phyloP scores from a whole-genome alignment of 37 sponge, comb jelly and placozoan species.

The Bolinopsis microptera region DNA sequence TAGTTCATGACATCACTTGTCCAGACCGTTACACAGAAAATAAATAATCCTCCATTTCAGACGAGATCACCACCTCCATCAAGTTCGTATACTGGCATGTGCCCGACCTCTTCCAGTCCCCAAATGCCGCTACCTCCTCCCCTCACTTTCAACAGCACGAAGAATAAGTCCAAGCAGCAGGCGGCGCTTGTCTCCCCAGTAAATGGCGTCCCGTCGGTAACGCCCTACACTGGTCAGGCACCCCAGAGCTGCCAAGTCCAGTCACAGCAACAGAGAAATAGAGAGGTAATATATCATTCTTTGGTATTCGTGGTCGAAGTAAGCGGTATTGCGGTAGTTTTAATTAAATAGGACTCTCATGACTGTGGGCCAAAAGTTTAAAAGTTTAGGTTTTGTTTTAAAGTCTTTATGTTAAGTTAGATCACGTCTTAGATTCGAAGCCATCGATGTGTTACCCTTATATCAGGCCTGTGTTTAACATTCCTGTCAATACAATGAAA shows the following conservation, averaged over 20 bases:
- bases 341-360: not conserved
- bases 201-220: conserved; percentile 6
- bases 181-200: not conserved
- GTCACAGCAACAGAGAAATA: conserved; percentile 9
- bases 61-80: not conserved
- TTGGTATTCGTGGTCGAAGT: too few species aligned
- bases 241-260: conserved; percentile 17
- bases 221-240: not conserved
- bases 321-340: too few species aligned
- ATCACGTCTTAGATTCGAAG: not conserved
- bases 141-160: conserved; percentile 60
- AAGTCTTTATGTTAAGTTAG: not conserved
- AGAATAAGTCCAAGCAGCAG: conserved; percentile 26
- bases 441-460: not conserved
- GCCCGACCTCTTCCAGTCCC: not conserved
- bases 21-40: too few species aligned
- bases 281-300: not conserved
- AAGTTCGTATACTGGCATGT: not conserved
- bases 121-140: conserved; percentile 26
- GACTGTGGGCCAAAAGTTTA: not conserved
- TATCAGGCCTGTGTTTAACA: not conserved
- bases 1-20: not conserved
- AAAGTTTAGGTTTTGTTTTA: not conserved
- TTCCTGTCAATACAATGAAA: too few species aligned
- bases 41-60: not conserved